Conservation (phyloP, 2,888 invertebrate genomes). For the Idaea biselata region DNA sequence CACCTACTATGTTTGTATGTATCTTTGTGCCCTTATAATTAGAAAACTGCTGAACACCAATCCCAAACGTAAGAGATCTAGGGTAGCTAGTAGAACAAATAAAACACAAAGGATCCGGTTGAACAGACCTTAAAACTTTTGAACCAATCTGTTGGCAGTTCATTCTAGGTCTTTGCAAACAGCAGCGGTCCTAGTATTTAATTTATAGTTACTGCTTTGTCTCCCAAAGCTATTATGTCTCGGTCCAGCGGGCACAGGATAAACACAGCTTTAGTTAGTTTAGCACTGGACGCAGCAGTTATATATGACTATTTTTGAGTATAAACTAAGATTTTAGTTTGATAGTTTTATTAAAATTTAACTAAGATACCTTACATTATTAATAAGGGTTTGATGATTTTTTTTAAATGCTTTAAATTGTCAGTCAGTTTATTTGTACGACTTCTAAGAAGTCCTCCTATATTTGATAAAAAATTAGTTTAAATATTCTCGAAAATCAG, state of each 20-base stretch:
- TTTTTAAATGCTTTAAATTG: too few species aligned
- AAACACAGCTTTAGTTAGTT: not conserved
- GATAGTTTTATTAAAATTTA: not conserved
- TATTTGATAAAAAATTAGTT: too few species aligned
- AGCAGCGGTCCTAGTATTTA: not conserved
- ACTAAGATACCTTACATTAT: too few species aligned
- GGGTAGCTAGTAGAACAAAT: too few species aligned
- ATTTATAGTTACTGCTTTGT: conserved; percentile 4
- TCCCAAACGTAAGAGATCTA: too few species aligned
- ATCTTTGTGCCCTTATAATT: too few species aligned
- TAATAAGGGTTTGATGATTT: too few species aligned
- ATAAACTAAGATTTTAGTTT: not conserved
- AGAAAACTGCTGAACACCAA: too few species aligned
- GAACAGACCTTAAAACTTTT: not conserved
- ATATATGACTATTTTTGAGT: not conserved
- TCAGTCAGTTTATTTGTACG: too few species aligned
- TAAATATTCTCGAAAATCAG: too few species aligned
- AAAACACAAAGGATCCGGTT: not conserved
- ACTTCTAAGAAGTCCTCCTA: too few species aligned
- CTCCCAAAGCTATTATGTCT: conserved; percentile 2
- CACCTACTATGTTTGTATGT: too few species aligned
- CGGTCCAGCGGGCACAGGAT: conserved; percentile 1
- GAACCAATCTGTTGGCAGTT: not conserved
- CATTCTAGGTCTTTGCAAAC: conserved; percentile 1
- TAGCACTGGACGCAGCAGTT: not conserved